These are phyloP conservation scores for Pristionchus exspectatus DNA, from an alignment of 2,888 invertebrate species.

Conservation along the genomic window DNA sequence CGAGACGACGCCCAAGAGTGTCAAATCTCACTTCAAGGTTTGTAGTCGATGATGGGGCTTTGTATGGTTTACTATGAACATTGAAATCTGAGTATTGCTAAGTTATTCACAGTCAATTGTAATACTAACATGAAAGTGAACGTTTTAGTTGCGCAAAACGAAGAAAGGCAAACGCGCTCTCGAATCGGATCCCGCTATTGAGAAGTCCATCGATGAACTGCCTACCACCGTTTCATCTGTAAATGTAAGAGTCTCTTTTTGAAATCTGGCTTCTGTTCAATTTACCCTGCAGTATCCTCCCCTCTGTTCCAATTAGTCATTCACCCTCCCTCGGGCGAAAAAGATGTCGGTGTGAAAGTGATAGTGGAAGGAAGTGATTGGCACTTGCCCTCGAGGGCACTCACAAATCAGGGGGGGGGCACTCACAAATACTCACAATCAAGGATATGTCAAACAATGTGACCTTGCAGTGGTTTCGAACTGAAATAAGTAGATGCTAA, in stretches of 20 bases:
- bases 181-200: not conserved
- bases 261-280: not conserved
- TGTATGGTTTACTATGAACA: not conserved
- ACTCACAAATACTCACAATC: too few species aligned
- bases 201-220: not conserved
- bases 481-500: not conserved
- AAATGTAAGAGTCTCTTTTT: conserved; percentile 21
- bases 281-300: not conserved
- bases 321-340: not conserved
- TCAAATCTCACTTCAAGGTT: not conserved
- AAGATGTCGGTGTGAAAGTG: not conserved
- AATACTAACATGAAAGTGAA: not conserved
- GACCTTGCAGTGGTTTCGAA: conserved; percentile 1
- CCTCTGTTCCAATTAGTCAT: not conserved
- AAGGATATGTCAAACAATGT: not conserved
- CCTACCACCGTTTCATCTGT: not conserved
- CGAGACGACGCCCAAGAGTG: not conserved
- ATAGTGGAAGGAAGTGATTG: conserved; percentile 20
- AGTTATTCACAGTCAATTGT: not conserved
- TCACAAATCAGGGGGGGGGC: too few species aligned
- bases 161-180: conserved; percentile 39
- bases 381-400: not conserved
- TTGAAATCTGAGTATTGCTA: not conserved
- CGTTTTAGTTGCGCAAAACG: not conserved
- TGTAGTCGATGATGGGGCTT: not conserved